Percentiles rank a stretch among this genome's conserved stretches.
These are phyloP conservation scores for Heliconius ethilla DNA, from an alignment of 2,888 invertebrate species.

Conservation along the genomic window DNA sequence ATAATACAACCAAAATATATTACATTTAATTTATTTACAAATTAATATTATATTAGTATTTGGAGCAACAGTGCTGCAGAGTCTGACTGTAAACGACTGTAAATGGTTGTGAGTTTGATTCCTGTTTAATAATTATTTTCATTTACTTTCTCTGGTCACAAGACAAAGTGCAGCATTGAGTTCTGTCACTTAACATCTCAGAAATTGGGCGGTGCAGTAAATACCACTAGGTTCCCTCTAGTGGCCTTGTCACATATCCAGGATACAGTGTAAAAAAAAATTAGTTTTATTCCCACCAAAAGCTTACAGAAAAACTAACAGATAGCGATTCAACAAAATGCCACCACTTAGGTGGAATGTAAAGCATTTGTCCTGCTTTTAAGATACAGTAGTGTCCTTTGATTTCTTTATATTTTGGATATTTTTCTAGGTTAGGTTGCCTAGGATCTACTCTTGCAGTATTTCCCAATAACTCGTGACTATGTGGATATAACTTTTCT, in stretches of 20 bases:
- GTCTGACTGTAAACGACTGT: no score
- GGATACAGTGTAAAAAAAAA: not conserved
- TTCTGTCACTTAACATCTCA: not conserved
- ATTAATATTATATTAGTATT: no score
- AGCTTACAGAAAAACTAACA: slow-evolving; percentile 97
- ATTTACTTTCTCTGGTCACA: not conserved
- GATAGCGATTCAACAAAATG: slow-evolving; percentile 95
- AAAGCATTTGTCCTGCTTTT: slow-evolving; percentile 93
- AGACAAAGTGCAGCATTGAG: not conserved
- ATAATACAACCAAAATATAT: no score
- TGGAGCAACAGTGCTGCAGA: no score
- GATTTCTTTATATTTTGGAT: slow-evolving; percentile 86
- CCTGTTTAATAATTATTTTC: not conserved
- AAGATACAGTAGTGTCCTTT: slow-evolving; percentile 86
- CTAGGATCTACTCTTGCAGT: slow-evolving; percentile 96
- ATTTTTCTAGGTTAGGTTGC: slow-evolving; percentile 86
- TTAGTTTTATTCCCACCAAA: slow-evolving; percentile 91
- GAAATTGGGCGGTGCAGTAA: not conserved
- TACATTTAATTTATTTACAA: no score
- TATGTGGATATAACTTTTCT: slow-evolving; percentile 89
- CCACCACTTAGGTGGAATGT: slow-evolving; percentile 98
- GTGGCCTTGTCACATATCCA: no score
- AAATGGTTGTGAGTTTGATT: no score
- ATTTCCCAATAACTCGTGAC: slow-evolving; percentile 89
- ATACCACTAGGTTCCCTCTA: no score